These are phyloP conservation scores for Lordiphosa collinella DNA, from an alignment of 1,140 invertebrate genomes.

Conservation along the genomic window DNA sequence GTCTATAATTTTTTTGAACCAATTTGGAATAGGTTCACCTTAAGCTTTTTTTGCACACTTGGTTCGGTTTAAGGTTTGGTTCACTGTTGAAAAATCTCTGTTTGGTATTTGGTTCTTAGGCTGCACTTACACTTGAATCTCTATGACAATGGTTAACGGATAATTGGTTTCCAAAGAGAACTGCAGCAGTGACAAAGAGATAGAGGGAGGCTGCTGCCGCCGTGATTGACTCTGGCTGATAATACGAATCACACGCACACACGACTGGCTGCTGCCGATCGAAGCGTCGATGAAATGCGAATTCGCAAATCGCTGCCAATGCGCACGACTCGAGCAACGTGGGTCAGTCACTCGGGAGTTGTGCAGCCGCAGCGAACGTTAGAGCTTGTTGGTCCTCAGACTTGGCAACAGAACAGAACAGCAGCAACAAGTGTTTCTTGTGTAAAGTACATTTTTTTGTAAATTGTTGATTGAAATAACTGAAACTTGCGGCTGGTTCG, in stretches of 20 bases:
- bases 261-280: slow-evolving; percentile 22
- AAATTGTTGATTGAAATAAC: not conserved
- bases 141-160: no score
- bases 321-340: slow-evolving; percentile 2
- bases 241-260: slow-evolving; percentile 2
- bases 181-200: not conserved
- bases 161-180: no score
- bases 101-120: no score
- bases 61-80: no score
- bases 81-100: no score
- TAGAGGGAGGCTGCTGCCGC: not conserved
- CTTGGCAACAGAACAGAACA: not conserved
- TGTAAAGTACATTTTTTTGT: slow-evolving; percentile 17
- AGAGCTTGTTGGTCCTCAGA: slow-evolving; percentile 17
- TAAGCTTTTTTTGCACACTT: no score
- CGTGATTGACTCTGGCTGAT: no score
- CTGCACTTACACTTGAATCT: no score
- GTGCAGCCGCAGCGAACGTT: slow-evolving; percentile 32
- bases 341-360: slow-evolving; percentile 63
- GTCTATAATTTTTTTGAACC: no score
- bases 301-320: slow-evolving; percentile 8
- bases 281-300: not conserved
- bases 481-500: slow-evolving; percentile 22
- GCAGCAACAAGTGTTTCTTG: slow-evolving; percentile 3
- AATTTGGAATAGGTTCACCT: no score